These are phyloP conservation scores for Drosophila robusta DNA, from an alignment of 2,888 invertebrate species.

Conservation along the genomic window DNA sequence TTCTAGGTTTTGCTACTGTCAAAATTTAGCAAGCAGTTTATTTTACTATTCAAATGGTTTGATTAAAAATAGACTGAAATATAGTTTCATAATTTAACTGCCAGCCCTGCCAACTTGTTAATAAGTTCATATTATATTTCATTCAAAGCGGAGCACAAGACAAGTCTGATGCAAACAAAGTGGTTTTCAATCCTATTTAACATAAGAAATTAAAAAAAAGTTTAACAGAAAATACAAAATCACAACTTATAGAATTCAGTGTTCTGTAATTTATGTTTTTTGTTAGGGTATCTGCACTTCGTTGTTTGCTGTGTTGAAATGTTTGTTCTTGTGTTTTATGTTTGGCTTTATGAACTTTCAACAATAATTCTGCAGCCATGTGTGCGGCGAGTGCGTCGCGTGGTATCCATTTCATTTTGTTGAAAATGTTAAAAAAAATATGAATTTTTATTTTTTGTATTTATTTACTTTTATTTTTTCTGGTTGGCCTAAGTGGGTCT, in stretches of 20 bases:
- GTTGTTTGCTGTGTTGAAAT: constrained; percentile 11
- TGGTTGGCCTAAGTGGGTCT: constrained; percentile 19
- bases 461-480: constrained; percentile 13
- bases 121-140: too few relatives aligned
- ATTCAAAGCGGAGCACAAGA: too few relatives aligned
- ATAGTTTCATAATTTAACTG: too few relatives aligned
- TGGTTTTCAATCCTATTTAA: too few relatives aligned
- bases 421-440: constrained; percentile 39
- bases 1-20: not conserved
- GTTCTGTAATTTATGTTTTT: not conserved
- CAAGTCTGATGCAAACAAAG: too few relatives aligned
- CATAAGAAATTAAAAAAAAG: too few relatives aligned
- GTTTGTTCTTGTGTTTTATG: constrained; percentile 18
- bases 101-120: too few relatives aligned
- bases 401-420: constrained; percentile 68
- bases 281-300: constrained; percentile 27
- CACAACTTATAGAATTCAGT: too few relatives aligned
- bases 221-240: too few relatives aligned
- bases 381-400: constrained; percentile 10
- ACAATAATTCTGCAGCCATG: constrained; percentile 50
- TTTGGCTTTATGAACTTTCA: constrained; percentile 59
- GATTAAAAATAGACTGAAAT: too few relatives aligned
- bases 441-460: constrained; percentile 9
- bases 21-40: not conserved
- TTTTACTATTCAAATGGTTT: not conserved